Evolutionary conservation across 2,797 vertebrate genomes (phyloP).

Genomic region (Protosalanx chinensis): DNA sequence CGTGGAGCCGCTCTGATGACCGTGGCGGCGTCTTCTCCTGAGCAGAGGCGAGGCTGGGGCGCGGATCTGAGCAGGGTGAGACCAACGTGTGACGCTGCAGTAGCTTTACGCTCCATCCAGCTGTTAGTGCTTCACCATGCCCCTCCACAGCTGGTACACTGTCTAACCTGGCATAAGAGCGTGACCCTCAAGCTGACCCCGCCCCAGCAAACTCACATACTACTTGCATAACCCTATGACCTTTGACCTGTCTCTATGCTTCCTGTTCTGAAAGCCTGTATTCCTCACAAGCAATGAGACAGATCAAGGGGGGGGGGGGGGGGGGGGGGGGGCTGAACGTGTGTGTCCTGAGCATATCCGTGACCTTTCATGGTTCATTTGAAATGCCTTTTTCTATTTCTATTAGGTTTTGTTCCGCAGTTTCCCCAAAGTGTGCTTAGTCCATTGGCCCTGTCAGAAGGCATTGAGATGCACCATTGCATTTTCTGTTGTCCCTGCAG

Average conservation of each 20-base stretch:
- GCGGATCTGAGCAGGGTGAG: slow-evolving; percentile 48
- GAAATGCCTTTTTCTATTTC: background rate
- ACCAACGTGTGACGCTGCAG: background rate
- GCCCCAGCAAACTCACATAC: background rate
- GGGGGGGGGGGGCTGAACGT: no score
- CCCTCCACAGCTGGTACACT: background rate
- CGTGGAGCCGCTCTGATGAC: slow-evolving; percentile 61
- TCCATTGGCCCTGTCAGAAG: background rate
- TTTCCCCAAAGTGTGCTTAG: background rate
- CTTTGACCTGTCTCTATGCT: slow-evolving; percentile 1
- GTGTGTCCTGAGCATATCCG: background rate
- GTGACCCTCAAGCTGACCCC: background rate
- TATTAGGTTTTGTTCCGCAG: background rate
- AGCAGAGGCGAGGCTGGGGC: slow-evolving; percentile 45
- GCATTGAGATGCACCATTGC: background rate
- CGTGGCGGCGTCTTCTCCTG: slow-evolving; percentile 45
- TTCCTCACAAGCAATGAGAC: background rate
- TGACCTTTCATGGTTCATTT: slow-evolving; percentile 1
- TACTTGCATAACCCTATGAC: background rate
- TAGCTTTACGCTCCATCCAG: background rate
- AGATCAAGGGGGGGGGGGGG: background rate
- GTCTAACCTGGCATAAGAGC: background rate
- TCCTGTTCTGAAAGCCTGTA: background rate
- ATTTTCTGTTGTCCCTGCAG: background rate
- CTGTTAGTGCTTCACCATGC: background rate